These are phyloP conservation scores for Megamerina dolium DNA, from an alignment of 2,888 invertebrate genomes.

Conservation along the genomic window DNA sequence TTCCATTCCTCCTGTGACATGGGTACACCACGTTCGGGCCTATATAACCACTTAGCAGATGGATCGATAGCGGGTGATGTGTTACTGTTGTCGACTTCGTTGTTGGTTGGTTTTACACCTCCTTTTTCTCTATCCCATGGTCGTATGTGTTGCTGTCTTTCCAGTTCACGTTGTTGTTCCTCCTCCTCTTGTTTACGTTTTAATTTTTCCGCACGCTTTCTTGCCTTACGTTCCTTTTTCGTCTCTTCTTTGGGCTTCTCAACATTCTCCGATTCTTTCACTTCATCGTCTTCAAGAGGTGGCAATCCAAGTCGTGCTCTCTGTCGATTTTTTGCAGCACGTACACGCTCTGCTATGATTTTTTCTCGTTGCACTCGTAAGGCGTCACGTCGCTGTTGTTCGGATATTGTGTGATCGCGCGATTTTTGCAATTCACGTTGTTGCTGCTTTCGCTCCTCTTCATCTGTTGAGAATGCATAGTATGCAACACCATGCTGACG, in stretches of 20 bases:
- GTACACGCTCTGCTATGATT: constrained; percentile 63
- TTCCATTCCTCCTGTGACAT: constrained; percentile 50
- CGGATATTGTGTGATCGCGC: constrained; percentile 63
- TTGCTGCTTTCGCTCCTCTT: constrained; percentile 69
- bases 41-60: constrained; percentile 38
- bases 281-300: constrained; percentile 53
- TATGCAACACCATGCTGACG: constrained; percentile 89
- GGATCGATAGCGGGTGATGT: neutral
- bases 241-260: constrained; percentile 13
- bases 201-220: constrained; percentile 31
- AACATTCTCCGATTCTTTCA: constrained; percentile 32
- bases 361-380: constrained; percentile 58
- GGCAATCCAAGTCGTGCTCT: constrained; percentile 67
- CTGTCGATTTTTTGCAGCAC: constrained; percentile 68
- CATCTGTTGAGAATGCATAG: constrained; percentile 84
- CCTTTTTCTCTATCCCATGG: constrained; percentile 65
- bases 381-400: constrained; percentile 61
- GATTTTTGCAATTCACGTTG: constrained; percentile 69
- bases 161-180: constrained; percentile 44
- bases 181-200: constrained; percentile 33
- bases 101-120: constrained; percentile 28
- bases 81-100: constrained; percentile 6
- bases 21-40: constrained; percentile 39
- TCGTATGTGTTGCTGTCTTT: constrained; percentile 52
- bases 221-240: constrained; percentile 38